Evolutionary conservation across 1,140 invertebrate species (phyloP).

Genomic region (Aphelenchoides avenae): DNA sequence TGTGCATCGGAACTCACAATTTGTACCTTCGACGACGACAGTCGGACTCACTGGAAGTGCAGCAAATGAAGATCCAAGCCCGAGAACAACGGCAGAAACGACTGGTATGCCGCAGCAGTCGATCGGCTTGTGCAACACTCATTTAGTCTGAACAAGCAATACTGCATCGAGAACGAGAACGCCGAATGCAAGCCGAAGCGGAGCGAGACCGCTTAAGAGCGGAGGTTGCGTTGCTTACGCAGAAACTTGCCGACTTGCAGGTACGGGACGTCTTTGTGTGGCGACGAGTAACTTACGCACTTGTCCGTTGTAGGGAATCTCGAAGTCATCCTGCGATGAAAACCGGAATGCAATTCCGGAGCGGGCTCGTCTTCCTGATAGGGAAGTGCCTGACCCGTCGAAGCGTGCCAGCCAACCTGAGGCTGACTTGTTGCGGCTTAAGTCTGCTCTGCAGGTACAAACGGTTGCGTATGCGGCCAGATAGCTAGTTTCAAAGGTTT

Average conservation of each 20-base stretch:
- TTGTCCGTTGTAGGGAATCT: too few relatives aligned
- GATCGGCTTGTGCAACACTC: too few relatives aligned
- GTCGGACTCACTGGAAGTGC: conserved; percentile 88
- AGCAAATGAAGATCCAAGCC: conserved; percentile 94
- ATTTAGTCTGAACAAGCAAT: conserved; percentile 65
- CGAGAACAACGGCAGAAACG: conserved; percentile 78
- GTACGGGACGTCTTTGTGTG: conserved; percentile 3
- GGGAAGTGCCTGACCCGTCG: conserved; percentile 84
- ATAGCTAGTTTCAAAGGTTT: too few relatives aligned
- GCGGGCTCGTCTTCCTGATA: conserved; percentile 76
- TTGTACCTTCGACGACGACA: conserved; percentile 85
- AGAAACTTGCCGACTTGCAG: conserved; percentile 40
- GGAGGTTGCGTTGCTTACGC: conserved; percentile 35
- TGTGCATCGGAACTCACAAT: conserved; percentile 93
- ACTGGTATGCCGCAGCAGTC: too few relatives aligned
- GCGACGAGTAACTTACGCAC: too few relatives aligned
- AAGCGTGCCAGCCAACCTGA: conserved; percentile 93
- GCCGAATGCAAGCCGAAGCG: conserved; percentile 29
- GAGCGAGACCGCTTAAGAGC: conserved; percentile 35
- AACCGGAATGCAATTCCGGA: conserved; percentile 4
- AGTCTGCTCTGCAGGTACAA: too few relatives aligned
- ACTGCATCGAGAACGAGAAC: conserved; percentile 35
- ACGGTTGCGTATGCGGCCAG: too few relatives aligned
- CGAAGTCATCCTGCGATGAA: background rate
- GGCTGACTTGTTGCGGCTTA: conserved; percentile 83